Conservation (phyloP, 2,888 invertebrate genomes). For the Nemurella pictetii region DNA sequence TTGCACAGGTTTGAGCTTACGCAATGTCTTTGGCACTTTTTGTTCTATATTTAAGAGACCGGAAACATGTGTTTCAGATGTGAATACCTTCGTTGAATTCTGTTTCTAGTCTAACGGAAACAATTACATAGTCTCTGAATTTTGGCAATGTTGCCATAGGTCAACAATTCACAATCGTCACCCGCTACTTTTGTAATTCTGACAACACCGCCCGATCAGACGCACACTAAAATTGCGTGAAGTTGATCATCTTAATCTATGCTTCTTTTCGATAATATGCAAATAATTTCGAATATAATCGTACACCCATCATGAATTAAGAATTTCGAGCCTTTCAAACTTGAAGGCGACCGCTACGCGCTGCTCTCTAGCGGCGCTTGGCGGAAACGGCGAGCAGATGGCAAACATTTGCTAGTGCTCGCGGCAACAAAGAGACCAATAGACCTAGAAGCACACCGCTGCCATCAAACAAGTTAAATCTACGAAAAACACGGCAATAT, state of each 20-base stretch:
- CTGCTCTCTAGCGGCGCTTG: slow-evolving; percentile 38
- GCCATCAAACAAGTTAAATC: neutral
- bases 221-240: neutral
- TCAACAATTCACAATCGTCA: neutral
- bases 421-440: neutral
- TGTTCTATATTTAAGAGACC: neutral
- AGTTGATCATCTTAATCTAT: neutral
- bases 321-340: neutral
- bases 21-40: too few relatives aligned
- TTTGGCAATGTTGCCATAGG: neutral
- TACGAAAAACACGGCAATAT: neutral
- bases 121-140: neutral
- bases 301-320: neutral
- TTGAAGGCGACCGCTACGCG: slow-evolving; percentile 4
- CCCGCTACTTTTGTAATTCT: neutral
- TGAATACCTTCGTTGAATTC: neutral
- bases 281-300: neutral
- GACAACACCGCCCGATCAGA: neutral
- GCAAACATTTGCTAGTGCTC: slow-evolving; percentile 37
- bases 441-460: neutral
- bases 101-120: neutral
- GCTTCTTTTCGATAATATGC: neutral
- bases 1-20: neutral
- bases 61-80: neutral
- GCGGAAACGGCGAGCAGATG: slow-evolving; percentile 29